phyloP scores from a whole-genome alignment of 2,113 vertebrate genomes.

The Pseudorectes ferrugineus region DNA sequence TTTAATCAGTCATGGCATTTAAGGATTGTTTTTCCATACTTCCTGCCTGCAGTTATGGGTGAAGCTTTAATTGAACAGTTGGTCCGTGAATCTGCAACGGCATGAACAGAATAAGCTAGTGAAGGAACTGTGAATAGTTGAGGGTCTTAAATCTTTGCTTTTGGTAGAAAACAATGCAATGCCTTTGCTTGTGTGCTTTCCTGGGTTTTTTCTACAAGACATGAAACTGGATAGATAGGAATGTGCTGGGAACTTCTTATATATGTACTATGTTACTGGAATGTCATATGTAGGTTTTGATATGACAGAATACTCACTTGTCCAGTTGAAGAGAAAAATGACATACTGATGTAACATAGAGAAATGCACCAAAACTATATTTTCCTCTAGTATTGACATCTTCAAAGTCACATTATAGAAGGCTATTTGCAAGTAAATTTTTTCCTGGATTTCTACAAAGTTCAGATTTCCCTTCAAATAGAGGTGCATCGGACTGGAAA shows the following conservation, averaged over 20 bases:
- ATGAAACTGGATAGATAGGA: neutral
- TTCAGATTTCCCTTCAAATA: neutral
- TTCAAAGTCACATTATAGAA: neutral
- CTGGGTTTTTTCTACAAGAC: neutral
- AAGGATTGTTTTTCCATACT: slow-evolving; percentile 8
- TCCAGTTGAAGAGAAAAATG: neutral
- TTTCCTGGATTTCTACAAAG: neutral
- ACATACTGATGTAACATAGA: neutral
- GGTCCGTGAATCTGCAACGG: neutral
- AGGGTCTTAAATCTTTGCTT: neutral
- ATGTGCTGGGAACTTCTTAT: neutral
- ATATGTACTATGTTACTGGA: neutral
- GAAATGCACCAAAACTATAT: neutral
- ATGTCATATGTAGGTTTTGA: neutral
- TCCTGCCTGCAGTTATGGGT: neutral
- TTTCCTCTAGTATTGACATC: neutral
- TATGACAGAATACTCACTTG: neutral
- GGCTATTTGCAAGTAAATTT: neutral
- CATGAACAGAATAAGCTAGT: neutral
- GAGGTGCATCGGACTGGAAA: neutral
- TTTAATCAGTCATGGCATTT: slow-evolving; percentile 15
- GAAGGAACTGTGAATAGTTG: neutral
- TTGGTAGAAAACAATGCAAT: neutral
- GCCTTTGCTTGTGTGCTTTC: neutral
- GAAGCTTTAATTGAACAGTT: neutral